Conservation (phyloP, 2,113 vertebrate species). For the Circaetus cinerascens region DNA sequence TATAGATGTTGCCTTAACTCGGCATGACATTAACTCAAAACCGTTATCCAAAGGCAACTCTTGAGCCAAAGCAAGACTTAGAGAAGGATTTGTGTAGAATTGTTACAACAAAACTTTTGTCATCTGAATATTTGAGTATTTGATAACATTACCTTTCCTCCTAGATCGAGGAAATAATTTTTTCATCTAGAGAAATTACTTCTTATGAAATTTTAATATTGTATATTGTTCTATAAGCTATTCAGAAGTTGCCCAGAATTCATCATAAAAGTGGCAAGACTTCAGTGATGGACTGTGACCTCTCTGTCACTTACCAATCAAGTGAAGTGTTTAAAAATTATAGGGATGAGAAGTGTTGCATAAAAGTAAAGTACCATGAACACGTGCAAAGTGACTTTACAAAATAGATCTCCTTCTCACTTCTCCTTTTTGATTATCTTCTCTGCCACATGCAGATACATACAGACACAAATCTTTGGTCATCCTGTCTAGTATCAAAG, state of each 20-base stretch:
- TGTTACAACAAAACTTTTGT: not conserved
- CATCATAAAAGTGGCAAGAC: not conserved
- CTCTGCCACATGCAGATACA: not conserved
- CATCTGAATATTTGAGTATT: not conserved
- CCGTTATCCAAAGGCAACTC: not conserved
- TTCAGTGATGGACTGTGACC: not conserved
- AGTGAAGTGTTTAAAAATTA: not conserved
- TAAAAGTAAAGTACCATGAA: not conserved
- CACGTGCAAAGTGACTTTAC: not conserved
- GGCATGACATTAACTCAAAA: not conserved
- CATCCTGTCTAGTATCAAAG: not conserved
- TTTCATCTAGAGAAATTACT: not conserved
- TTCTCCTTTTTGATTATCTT: not conserved
- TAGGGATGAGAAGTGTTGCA: not conserved
- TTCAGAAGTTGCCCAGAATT: not conserved
- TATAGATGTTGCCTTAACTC: not conserved
- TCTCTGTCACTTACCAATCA: not conserved
- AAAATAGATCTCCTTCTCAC: not conserved
- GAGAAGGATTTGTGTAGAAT: not conserved
- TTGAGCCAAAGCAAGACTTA: not conserved
- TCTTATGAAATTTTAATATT: not conserved
- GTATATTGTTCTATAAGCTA: accelerated
- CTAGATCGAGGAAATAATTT: not conserved
- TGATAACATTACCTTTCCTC: not conserved
- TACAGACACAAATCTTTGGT: not conserved